These are phyloP conservation scores for Synanthedon myopaeformis DNA, from an alignment of 2,888 invertebrate genomes.

Conservation along the genomic window DNA sequence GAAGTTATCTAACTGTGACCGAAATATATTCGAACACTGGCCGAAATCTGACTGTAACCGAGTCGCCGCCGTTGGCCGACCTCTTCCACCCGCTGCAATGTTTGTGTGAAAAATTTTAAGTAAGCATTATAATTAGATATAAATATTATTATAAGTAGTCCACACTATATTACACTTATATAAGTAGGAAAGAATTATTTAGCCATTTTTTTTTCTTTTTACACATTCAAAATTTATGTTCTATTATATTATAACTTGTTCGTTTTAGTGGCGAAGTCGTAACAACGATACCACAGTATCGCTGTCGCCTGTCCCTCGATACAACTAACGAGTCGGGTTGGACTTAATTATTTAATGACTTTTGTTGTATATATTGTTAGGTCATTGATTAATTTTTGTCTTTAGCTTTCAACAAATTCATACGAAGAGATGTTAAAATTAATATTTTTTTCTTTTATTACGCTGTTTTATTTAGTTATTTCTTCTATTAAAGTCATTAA, in stretches of 20 bases:
- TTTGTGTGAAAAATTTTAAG: constrained; percentile 65
- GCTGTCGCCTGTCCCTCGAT: constrained; percentile 38
- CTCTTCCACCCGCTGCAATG: constrained; percentile 34
- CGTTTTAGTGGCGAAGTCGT: constrained; percentile 57
- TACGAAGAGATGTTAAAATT: constrained; percentile 61
- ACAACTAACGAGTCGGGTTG: constrained; percentile 52
- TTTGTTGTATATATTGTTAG: constrained; percentile 72
- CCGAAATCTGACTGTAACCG: not conserved
- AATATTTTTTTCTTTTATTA: constrained; percentile 63
- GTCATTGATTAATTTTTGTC: constrained; percentile 70
- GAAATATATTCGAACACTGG: too few species aligned
- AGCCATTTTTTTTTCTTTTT: constrained; percentile 57
- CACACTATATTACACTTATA: constrained; percentile 69
- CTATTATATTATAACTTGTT: constrained; percentile 58
- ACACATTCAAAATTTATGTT: constrained; percentile 70
- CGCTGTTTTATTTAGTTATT: constrained; percentile 71
- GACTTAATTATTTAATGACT: constrained; percentile 70
- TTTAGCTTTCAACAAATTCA: constrained; percentile 58
- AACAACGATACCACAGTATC: constrained; percentile 40
- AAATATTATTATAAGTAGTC: constrained; percentile 67
- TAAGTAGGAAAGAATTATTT: constrained; percentile 71
- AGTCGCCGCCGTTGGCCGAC: constrained; percentile 11
- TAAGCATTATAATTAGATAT: constrained; percentile 63
- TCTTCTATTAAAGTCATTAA: constrained; percentile 71
- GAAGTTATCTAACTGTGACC: too few species aligned